These are phyloP conservation scores for Porites australiensis DNA, from an alignment of 64 coral and sea anemone genomes.

Conservation along the genomic window DNA sequence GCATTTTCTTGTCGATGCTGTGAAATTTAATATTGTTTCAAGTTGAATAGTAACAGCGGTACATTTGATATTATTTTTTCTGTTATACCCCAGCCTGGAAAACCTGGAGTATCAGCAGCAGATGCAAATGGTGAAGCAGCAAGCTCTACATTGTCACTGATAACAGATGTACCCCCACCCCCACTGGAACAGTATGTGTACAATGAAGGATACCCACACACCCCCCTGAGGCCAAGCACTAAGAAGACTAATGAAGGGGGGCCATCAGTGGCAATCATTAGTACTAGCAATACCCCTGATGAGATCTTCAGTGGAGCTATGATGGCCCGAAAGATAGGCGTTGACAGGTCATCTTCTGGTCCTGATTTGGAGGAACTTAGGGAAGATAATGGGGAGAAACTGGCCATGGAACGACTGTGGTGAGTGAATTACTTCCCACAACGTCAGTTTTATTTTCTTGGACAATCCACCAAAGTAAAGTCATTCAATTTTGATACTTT, in stretches of 20 bases:
- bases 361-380: slow-evolving; percentile 48
- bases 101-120: neutral
- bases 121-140: slow-evolving; percentile 13
- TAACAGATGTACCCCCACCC: slow-evolving; percentile 86
- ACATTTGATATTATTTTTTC: too few relatives aligned
- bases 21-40: too few relatives aligned
- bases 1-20: too few relatives aligned
- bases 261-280: neutral
- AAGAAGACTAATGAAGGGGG: slow-evolving; percentile 69
- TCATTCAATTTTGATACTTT: too few relatives aligned
- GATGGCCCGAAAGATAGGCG: slow-evolving; percentile 83
- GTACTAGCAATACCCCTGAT: slow-evolving; percentile 58
- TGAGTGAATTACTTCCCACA: neutral
- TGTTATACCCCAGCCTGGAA: neutral
- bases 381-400: slow-evolving; percentile 88
- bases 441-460: too few relatives aligned
- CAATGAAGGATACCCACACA: slow-evolving; percentile 74
- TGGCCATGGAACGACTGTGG: slow-evolving; percentile 89
- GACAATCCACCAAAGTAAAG: too few relatives aligned
- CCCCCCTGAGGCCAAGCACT: slow-evolving; percentile 75
- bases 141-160: slow-evolving; percentile 68
- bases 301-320: slow-evolving; percentile 89
- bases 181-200: slow-evolving; percentile 96
- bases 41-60: too few relatives aligned
- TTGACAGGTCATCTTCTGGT: slow-evolving; percentile 44